Evolutionary conservation across 1,140 invertebrate genomes (phyloP), one percentile per base, ranked within the genome.

Genomic region (Drosophila orosa): DNA sequence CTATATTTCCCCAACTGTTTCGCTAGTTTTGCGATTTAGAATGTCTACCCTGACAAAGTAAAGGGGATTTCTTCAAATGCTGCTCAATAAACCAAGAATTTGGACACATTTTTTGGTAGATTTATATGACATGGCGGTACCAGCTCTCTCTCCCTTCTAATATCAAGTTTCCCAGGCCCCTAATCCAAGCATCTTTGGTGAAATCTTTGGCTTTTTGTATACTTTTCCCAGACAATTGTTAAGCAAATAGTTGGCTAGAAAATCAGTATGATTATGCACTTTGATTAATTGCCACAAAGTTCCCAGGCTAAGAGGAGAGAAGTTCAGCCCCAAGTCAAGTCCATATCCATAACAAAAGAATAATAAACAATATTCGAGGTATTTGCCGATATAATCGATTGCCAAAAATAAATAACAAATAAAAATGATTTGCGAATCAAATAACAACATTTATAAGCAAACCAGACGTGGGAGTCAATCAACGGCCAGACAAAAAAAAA

Each of bases 261-360:
- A 42, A 73, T 52, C 42, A 42, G 13, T 61, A 59, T 80, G 74
- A 66, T 82, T 78, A 82, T 84, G 77, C 81, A 76, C 27, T 78
- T 87, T 86, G 83, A 87, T 86, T 87, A 77, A 86, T 86, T 86
- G 67, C 83, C 83, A 79, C 71, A 69, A 59, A 66, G 83, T 86
- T 86, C 83, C 83, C 83, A 86, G 62, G 83, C 79, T 78, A 12
- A 35, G 27, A 24, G 17, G 39, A 27, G 63, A 58, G 73, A 25
- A 67, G 67, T 71, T 71, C 65, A 74, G 61, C 44, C 39, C 59
- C 55, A 44, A 61, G 60, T 71, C 59, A 80, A 76, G 61, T 82
- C 67, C 81, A 74, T 67, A 80, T 66, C 44, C 56, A 63, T 62
- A 78, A 86, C 82, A 86, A 87, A 86, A 87, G 82, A 87, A 86